Base-by-base conservation (phyloP, 2,113 vertebrate species). In the Megaptera novaeangliae region DNA sequence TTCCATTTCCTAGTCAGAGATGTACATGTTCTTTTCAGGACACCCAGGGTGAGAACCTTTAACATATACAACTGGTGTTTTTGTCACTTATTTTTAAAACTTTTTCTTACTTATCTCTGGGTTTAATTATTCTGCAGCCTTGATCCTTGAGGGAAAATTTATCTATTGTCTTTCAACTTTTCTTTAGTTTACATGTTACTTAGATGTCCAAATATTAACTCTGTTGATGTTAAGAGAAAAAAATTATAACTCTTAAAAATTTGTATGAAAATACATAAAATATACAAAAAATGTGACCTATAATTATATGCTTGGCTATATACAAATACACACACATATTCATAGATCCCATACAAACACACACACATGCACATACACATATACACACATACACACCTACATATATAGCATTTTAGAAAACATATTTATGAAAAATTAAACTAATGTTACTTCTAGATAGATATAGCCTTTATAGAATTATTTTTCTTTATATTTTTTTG, bases 1-100 rank as follows among this genome's bases (percentile, higher is more conserved):
- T 94, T 57, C 57, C 90, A 77, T 34, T 78, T 95, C 11, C n/a
- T 52, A 46, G 69, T 95, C 29, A 52, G 25, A 64, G 49, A 93
- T 25, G 13, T 52, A 15, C 18, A 17, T 63, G 74, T 71, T 95
- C 44, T 92, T 83, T 49, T 52, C 44, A 71, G 1, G 15, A 34
- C 41, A 36, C 46, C 15, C 36, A 25, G 27, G 63, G 55, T 23
- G 29, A 61, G 78, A 89, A 74, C 15, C 25, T 71, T 77, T 72
- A 34, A 80, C 29, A 29, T 36, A 59, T 8, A 91, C 72, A 66
- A 59, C 27, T 85, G 59, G 7, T 49, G 64, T 68, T 92, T 77
- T 72, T 44, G 21, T 88, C 31, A 81, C 20, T 87, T 57, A 29
- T 36, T 41, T 94, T 71, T 71, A 69, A 96, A 75, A 57, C 21